Evolutionary conservation across 2,888 invertebrate genomes (phyloP).

Genomic region (Hirtodrosophila trivittata): DNA sequence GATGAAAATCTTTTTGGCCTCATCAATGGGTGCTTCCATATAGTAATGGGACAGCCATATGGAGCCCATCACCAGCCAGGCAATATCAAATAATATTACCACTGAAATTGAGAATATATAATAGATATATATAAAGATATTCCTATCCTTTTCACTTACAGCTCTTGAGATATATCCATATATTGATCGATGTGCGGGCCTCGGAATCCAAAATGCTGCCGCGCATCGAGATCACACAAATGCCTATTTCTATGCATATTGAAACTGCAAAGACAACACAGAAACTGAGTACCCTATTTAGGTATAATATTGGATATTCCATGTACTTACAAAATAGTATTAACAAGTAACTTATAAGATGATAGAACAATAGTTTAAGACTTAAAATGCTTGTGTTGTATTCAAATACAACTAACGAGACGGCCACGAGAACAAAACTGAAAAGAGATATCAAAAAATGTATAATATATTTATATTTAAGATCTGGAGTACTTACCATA

Average conservation of each 20-base stretch:
- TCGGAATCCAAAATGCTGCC: slow-evolving; percentile 92
- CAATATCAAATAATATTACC: slow-evolving; percentile 89
- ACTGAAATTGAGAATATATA: slow-evolving; percentile 84
- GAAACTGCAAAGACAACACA: slow-evolving; percentile 83
- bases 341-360: slow-evolving; percentile 83
- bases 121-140: too few relatives aligned
- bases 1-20: slow-evolving; percentile 89
- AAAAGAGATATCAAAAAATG: too few relatives aligned
- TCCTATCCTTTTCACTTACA: slow-evolving; percentile 85
- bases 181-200: slow-evolving; percentile 90
- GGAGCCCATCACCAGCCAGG: slow-evolving; percentile 89
- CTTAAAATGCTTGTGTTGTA: slow-evolving; percentile 82
- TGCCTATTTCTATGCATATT: slow-evolving; percentile 88
- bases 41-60: slow-evolving; percentile 89
- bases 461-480: too few relatives aligned
- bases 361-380: slow-evolving; percentile 83
- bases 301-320: too few relatives aligned
- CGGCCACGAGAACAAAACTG: slow-evolving; percentile 83
- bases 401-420: slow-evolving; percentile 81
- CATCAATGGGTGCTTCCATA: slow-evolving; percentile 87
- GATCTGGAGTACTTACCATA: slow-evolving; percentile 87
- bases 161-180: slow-evolving; percentile 90
- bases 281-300: not conserved
- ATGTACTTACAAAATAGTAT: slow-evolving; percentile 83
- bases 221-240: slow-evolving; percentile 90